phyloP scores from a whole-genome alignment of 2,797 vertebrate genomes.

The Eulemur mongoz region DNA sequence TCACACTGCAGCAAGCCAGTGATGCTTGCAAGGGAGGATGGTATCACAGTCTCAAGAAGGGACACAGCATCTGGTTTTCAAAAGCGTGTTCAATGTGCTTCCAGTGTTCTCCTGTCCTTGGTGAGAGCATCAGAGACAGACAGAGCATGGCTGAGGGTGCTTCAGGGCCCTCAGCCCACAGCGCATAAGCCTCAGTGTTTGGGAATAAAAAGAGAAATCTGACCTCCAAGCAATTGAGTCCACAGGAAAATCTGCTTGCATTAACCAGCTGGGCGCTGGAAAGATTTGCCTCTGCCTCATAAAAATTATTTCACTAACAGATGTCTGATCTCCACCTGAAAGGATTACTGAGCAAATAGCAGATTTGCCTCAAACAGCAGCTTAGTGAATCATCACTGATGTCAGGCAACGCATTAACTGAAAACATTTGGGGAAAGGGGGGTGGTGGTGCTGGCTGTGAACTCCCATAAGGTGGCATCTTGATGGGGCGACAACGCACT shows the following conservation, averaged over 20 bases:
- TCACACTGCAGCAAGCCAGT: neutral
- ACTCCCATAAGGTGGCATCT: neutral
- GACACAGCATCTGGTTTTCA: neutral
- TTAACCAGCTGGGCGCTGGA: slow-evolving; percentile 65
- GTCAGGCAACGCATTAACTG: slow-evolving; percentile 32
- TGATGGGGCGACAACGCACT: neutral
- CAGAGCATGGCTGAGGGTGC: neutral
- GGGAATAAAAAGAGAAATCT: neutral
- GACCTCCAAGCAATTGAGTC: slow-evolving; percentile 44
- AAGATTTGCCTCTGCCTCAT: neutral
- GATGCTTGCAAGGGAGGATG: neutral
- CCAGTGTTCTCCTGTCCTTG: neutral
- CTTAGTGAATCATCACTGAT: slow-evolving; percentile 47
- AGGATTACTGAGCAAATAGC: slow-evolving; percentile 70
- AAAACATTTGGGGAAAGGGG: neutral
- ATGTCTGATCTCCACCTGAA: slow-evolving; percentile 70
- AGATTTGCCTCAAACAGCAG: slow-evolving; percentile 65
- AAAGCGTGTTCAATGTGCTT: neutral
- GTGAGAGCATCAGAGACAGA: neutral
- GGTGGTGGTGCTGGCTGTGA: neutral
- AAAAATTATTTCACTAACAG: slow-evolving; percentile 68
- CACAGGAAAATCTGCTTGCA: slow-evolving; percentile 35
- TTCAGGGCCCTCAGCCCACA: neutral
- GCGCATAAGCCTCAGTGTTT: neutral
- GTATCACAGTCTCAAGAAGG: neutral